phyloP scores from a whole-genome alignment of 2,888 invertebrate species.

The Tridacna gigas region DNA sequence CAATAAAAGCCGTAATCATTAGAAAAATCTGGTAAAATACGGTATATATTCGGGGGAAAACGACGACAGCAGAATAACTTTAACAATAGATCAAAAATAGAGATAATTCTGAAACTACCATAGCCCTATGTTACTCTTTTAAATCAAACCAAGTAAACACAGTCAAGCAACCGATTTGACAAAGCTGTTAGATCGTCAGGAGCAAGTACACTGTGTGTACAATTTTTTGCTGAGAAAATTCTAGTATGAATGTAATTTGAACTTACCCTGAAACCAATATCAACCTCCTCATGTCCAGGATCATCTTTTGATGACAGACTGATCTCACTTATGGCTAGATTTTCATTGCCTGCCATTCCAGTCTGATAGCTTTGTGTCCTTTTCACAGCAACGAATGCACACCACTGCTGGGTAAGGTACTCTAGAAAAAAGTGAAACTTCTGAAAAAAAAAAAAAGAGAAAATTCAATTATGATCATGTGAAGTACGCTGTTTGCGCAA shows the following conservation, averaged over 20 bases:
- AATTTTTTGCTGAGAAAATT: neutral
- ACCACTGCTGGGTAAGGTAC: neutral
- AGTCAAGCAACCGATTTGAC: too few relatives aligned
- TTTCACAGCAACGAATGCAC: neutral
- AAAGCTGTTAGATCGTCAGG: too few relatives aligned
- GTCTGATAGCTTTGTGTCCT: neutral
- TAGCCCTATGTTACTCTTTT: too few relatives aligned
- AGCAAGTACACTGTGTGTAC: too few relatives aligned
- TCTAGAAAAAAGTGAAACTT: too few relatives aligned
- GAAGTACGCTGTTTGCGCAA: neutral
- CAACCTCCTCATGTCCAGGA: conserved; percentile 19
- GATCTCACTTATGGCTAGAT: conserved; percentile 4
- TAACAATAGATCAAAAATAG: too few relatives aligned
- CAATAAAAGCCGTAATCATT: too few relatives aligned
- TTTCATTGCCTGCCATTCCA: neutral
- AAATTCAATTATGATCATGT: neutral
- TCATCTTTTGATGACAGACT: neutral
- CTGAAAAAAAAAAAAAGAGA: neutral
- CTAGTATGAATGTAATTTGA: neutral
- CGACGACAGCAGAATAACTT: too few relatives aligned
- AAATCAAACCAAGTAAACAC: too few relatives aligned
- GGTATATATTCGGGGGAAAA: too few relatives aligned
- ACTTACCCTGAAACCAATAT: conserved; percentile 28
- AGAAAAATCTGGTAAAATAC: too few relatives aligned
- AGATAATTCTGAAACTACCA: too few relatives aligned